Conservation (phyloP, 2,797 vertebrate species). For the Macropus fuliginosus region DNA sequence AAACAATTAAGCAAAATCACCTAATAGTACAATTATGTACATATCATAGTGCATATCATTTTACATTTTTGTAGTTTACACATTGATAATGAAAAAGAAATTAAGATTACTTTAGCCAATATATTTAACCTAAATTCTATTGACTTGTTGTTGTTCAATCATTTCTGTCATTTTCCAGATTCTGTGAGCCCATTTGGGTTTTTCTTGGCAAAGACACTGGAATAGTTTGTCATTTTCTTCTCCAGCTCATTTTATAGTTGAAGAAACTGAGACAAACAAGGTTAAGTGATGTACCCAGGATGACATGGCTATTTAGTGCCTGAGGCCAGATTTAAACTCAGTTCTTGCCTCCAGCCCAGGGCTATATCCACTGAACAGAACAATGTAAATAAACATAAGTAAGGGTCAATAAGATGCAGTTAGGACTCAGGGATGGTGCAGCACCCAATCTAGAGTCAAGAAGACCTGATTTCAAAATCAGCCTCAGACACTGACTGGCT, state of each 20-base stretch:
- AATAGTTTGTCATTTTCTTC: neutral
- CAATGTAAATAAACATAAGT: neutral
- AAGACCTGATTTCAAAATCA: neutral
- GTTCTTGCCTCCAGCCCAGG: too few species aligned
- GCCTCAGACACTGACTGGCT: neutral
- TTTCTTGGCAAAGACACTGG: neutral
- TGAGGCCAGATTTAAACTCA: too few species aligned
- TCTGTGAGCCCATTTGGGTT: neutral
- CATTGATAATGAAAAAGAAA: neutral
- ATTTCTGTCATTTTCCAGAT: neutral
- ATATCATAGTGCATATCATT: neutral
- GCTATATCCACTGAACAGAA: neutral
- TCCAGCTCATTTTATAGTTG: neutral
- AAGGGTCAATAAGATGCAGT: neutral
- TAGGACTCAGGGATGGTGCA: neutral
- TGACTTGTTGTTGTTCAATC: neutral
- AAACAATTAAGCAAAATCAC: neutral
- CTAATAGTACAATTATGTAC: neutral
- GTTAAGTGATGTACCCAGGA: neutral
- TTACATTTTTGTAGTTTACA: neutral
- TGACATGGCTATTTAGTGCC: neutral
- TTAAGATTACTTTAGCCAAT: neutral
- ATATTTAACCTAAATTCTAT: neutral
- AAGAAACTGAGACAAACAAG: neutral
- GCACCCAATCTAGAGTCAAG: neutral